phyloP scores from a whole-genome alignment of 2,113 vertebrate species.

The Cynocephalus volans region DNA sequence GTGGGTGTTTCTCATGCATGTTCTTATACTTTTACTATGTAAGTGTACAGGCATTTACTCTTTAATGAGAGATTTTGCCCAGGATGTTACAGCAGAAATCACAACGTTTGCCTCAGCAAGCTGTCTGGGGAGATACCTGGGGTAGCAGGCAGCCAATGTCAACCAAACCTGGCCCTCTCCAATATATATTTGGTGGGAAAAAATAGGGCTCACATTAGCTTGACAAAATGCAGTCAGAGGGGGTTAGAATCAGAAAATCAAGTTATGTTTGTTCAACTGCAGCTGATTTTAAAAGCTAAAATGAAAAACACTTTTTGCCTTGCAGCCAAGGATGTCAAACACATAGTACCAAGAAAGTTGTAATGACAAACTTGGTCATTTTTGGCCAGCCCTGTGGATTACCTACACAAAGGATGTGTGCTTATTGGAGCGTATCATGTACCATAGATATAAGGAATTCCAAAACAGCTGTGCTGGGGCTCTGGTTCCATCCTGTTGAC shows the following conservation, averaged over 20 bases:
- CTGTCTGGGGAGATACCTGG: background rate
- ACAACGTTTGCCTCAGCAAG: constrained; percentile 44
- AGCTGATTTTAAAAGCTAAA: background rate
- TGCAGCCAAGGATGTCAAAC: background rate
- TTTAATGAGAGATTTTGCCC: constrained; percentile 67
- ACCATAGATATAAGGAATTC: background rate
- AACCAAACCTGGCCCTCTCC: background rate
- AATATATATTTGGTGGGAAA: background rate
- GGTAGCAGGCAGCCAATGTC: background rate
- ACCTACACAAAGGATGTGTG: background rate
- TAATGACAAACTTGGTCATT: background rate
- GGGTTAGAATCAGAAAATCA: background rate
- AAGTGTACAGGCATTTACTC: constrained; percentile 63
- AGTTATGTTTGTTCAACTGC: background rate
- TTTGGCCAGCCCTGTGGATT: background rate
- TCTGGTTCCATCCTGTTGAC: background rate
- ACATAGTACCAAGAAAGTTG: background rate
- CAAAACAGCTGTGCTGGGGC: background rate
- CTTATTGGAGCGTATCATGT: rapidly evolving
- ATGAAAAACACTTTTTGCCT: background rate
- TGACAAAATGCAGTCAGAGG: background rate
- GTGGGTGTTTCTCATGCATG: constrained; percentile 11
- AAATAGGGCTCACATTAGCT: background rate
- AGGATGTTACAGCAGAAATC: constrained; percentile 63
- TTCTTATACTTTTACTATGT: constrained; percentile 37